Base-by-base conservation (phyloP, 2,113 vertebrate species). In the Acanthochromis polyacanthus region DNA sequence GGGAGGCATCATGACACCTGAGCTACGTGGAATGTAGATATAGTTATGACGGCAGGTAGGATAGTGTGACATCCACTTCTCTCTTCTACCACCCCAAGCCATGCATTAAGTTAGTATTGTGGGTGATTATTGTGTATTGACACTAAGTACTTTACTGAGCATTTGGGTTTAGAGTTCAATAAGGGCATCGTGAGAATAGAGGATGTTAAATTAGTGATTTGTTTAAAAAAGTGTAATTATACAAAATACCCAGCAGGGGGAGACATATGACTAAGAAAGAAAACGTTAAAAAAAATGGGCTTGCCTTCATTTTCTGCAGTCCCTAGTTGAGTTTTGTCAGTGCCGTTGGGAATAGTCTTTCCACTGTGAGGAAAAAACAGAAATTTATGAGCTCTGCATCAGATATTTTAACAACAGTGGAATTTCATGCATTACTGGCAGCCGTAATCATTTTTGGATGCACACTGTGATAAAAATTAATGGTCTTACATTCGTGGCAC, bases 401-500 rank as follows among this genome's bases (percentile, higher is more conserved):
- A 15, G 32, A 9, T 8, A 36, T 36, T 36, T 46, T 30, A 25
- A 48, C 16, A 17, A 36, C 19, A 61, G 30, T 55, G 40, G 3
- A 5, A 32, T 23, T 36, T 40, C 38, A 38, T 25, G 56, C 16
- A 19, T 62, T 22, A 22, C 3, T 40, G 12, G 22, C 40, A 38
- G 28, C 57, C 16, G 22, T 36, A 58, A 63, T 17, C 7, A 14
- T 53, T 23, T 32, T 19, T 48, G 10, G 0, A 51, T 63, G 40
- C 8, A 36, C 16, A 28, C 1, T 53, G 25, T 45, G 40, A 12
- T 19, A 45, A 51, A 23, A 3, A 53, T 14, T 2, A 0, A 83
- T 74, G 59, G 55, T 92, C 97, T 96, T 95, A 99, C 98, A 98
- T 97, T 91, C 96, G 96, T 65, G 98, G 97, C 50, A 97, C 95